Base-by-base conservation (phyloP, 2,113 vertebrate species). In the Arvicanthis niloticus region DNA sequence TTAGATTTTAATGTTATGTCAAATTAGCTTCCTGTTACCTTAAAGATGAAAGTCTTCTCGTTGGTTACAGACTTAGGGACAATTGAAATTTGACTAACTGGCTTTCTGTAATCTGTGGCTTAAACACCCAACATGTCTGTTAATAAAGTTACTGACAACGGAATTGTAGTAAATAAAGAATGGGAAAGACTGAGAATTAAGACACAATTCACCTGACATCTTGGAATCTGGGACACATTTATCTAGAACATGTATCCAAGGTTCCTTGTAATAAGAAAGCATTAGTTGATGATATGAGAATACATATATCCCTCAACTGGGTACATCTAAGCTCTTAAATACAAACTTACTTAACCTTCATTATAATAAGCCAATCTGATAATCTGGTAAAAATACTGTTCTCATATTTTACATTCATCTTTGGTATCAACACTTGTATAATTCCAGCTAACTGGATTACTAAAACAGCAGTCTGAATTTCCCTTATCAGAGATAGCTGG, bases 101-200 rank as follows among this genome's bases (percentile, higher is more conserved):
- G 5, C 15, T 34, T 21, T 40, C 12, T 62, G 0, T 15, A 42
- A 70, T 53, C 48, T 48, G 0, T n/a, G 3, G 15, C 3, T 56
- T 67, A 77, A 72, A 68, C 16, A 60, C 37, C 6, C 11, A 15
- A 31, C 1, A 29, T 31, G 17, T n/a, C 31, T 78, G 31, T 40
- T 48, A 80, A 53, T 4, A 5, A 9, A 51, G 15, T 53, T 72
- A 22, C 1, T 5, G 34, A 37, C 17, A 16, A 34, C 58, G 12
- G 9, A 60, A 75, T 24, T 51, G 26, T 40, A 65, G 11, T 8
- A 65, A 26, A 77, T 73, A 73, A 73, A 73, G 70, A 80, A 51
- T 65, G 19, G 11, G 40, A 70, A 70, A 16, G 40, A 42, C 26
- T 19, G 31, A 37, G 75, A 81, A 65, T 22, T n/a, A 90, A 72